Base-by-base conservation (phyloP, 2,797 vertebrate species). In the Acestrorhynchus altus region DNA sequence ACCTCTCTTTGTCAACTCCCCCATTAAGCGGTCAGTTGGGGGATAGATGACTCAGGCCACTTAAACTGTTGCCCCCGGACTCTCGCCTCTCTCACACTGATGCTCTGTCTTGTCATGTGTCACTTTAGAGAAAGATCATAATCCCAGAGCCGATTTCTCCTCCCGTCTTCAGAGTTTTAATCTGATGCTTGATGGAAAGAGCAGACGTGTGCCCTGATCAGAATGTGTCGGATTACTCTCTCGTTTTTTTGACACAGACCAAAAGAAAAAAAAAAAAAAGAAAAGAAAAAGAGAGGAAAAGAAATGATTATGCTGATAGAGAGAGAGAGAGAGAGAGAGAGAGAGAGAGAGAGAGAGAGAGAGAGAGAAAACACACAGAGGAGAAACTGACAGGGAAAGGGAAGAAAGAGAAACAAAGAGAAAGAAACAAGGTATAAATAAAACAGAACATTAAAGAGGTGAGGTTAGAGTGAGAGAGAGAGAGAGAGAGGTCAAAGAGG, bases 31-130 rank as follows among this genome's bases (percentile, higher is more conserved):
- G 16, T 60, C 42, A 67, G 44, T 39, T 31, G 22, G 24, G 12
- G 24, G 22, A 73, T 44, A 56, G 54, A 61, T 74, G 71, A 74
- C 46, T 61, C 80, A 57, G 47, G 74, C 83, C 89, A 85, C 83
- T 91, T 90, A 91, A 92, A 91, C 87, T 87, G 85, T 85, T 91
- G 92, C 87, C 92, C 90, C 82, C 83, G 86, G 90, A 90, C 93
- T 90, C 86, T 83, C 15, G 15, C 56, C 77, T 4, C 65, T 84
- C 86, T 92, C 90, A 94, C 92, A 90, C 90, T 90, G 87, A 93
- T 91, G 90, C 90, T 93, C 92, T 91, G 87, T 91, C 90, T 89
- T 92, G 89, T 93, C 90, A 93, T 91, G 86, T 92, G 91, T 93
- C 91, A 90, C 90, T 91, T 93, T 88, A 86, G 87, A 87, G 88